Conservation (phyloP, 2,888 invertebrate genomes). For the Drosophila mettleri region DNA sequence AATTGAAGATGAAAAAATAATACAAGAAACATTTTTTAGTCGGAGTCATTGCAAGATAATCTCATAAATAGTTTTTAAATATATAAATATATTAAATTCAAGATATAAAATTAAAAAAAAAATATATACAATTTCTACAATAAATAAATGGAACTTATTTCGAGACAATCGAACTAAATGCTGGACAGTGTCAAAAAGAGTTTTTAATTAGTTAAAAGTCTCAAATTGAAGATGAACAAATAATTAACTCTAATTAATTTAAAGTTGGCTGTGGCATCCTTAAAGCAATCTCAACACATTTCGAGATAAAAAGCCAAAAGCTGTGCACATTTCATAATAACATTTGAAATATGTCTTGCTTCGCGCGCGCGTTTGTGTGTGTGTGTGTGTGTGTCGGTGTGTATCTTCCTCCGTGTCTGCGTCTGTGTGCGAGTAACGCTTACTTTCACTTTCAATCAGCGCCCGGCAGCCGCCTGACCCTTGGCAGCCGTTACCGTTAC, state of each 20-base stretch:
- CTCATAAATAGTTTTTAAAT: no score
- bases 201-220: no score
- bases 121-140: no score
- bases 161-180: no score
- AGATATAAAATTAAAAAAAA: no score
- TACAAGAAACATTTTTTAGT: no score
- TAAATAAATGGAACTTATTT: no score
- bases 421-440: slow-evolving; percentile 12
- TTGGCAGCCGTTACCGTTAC: slow-evolving; percentile 67
- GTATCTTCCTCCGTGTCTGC: no score
- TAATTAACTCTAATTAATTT: neutral
- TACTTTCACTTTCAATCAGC: slow-evolving; percentile 69
- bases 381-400: slow-evolving; percentile 2
- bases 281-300: slow-evolving; percentile 2
- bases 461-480: slow-evolving; percentile 56
- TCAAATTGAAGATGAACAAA: neutral
- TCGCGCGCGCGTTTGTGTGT: slow-evolving; percentile 1
- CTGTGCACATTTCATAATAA: slow-evolving; percentile 29
- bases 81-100: no score
- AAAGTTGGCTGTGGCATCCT: neutral
- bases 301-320: neutral
- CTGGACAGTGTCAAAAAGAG: no score
- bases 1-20: no score
- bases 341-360: slow-evolving; percentile 39
- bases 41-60: no score